These are phyloP conservation scores for Rallus crepitans DNA, from an alignment of 2,797 vertebrate species.

Conservation along the genomic window DNA sequence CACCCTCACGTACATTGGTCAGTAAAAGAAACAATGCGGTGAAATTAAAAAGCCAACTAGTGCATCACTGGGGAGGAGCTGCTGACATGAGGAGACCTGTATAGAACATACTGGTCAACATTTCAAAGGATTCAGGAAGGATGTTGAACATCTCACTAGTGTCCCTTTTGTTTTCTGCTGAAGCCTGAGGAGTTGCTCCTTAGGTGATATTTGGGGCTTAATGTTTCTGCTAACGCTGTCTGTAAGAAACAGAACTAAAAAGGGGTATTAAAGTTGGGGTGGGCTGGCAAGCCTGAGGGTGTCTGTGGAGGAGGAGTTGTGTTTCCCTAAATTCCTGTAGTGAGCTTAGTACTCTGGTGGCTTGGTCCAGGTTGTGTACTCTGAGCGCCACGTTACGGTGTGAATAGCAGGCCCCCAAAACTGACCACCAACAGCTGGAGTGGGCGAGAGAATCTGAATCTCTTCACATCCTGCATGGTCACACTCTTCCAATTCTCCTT, in stretches of 20 bases:
- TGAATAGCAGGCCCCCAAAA: not conserved
- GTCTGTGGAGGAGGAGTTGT: not conserved
- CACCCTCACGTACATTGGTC: slow-evolving; percentile 87
- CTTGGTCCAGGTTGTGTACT: not conserved
- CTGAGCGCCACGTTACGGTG: not conserved
- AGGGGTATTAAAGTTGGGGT: not conserved
- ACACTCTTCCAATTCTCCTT: not conserved
- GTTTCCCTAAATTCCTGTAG: not conserved
- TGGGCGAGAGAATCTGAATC: not conserved
- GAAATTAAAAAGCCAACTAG: not conserved
- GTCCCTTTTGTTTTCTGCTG: not conserved
- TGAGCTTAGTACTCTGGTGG: not conserved
- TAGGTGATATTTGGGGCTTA: not conserved
- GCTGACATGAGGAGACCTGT: not conserved
- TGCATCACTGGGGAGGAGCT: not conserved
- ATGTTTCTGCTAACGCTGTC: not conserved
- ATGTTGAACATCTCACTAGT: not conserved
- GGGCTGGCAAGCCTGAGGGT: not conserved
- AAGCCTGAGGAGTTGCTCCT: not conserved
- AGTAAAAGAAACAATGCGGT: slow-evolving; percentile 24
- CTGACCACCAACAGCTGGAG: not conserved
- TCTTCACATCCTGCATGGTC: not conserved
- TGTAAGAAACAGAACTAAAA: not conserved
- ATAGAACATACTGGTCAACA: not conserved
- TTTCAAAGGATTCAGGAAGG: not conserved